Percentiles rank a stretch among this genome's conserved stretches.
These are phyloP conservation scores for Drosophila obscura DNA, from an alignment of 1,140 invertebrate species.

Conservation along the genomic window DNA sequence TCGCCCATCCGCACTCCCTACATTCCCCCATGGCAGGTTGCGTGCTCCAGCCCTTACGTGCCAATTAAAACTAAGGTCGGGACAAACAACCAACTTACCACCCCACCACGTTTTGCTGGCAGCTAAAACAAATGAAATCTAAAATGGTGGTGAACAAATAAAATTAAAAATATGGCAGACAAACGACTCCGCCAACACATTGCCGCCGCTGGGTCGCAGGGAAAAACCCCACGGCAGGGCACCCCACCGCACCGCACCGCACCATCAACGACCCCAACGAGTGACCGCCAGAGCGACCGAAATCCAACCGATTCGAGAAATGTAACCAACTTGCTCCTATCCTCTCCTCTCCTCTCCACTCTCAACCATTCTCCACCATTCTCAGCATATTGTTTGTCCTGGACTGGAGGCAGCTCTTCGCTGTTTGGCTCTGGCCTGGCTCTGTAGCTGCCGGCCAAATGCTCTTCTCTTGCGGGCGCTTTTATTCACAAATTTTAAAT, in stretches of 20 bases:
- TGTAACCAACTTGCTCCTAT: constrained; percentile 52
- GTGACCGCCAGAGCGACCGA: constrained; percentile 23
- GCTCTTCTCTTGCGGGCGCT: too few species aligned
- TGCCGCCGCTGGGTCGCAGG: background rate
- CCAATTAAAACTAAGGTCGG: constrained; percentile 60
- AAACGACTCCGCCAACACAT: constrained; percentile 14
- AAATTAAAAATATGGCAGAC: constrained; percentile 55
- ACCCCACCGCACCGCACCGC: background rate
- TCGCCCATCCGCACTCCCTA: background rate
- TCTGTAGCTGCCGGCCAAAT: too few species aligned
- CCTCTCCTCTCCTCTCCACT: background rate
- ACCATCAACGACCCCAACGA: constrained; percentile 2
- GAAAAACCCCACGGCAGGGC: too few species aligned
- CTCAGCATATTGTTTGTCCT: background rate
- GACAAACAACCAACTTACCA: constrained; percentile 5
- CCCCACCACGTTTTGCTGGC: background rate
- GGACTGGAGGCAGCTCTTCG: too few species aligned
- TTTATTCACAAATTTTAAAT: too few species aligned
- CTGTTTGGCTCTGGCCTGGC: too few species aligned
- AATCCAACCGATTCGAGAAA: constrained; percentile 53
- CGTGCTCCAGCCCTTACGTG: constrained; percentile 1
- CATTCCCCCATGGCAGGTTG: background rate
- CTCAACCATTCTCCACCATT: constrained; percentile 9
- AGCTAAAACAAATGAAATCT: constrained; percentile 16
- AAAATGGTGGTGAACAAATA: constrained; percentile 44